These are phyloP conservation scores for Dasypogon diadema DNA, from an alignment of 2,888 invertebrate genomes.

Conservation along the genomic window DNA sequence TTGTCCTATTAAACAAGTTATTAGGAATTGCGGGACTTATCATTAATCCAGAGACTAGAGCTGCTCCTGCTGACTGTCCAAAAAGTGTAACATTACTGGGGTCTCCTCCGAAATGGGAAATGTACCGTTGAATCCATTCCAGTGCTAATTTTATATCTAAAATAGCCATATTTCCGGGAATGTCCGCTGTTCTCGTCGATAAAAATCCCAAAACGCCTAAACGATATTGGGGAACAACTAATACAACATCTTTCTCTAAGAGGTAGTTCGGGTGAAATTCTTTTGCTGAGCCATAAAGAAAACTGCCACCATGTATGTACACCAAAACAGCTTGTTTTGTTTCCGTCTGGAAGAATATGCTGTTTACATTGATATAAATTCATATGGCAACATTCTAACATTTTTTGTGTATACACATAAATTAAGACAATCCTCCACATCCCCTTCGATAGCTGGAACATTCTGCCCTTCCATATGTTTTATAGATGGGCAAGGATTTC, in stretches of 20 bases:
- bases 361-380: no score
- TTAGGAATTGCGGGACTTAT: conserved; percentile 66
- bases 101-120: conserved; percentile 70
- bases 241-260: conserved; percentile 69
- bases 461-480: conserved; percentile 56
- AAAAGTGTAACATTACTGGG: conserved; percentile 69
- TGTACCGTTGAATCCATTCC: conserved; percentile 71
- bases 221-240: conserved; percentile 70
- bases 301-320: conserved; percentile 69
- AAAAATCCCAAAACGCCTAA: conserved; percentile 71
- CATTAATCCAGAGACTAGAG: conserved; percentile 68
- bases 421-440: conserved; percentile 67
- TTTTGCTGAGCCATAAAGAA: conserved; percentile 65
- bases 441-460: conserved; percentile 29
- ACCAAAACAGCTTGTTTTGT: conserved; percentile 67
- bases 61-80: conserved; percentile 72
- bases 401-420: conserved; percentile 66
- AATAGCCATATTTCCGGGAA: conserved; percentile 72
- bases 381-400: conserved; percentile 58
- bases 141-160: conserved; percentile 70
- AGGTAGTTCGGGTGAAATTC: conserved; percentile 67
- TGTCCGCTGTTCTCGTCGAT: conserved; percentile 68
- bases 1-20: conserved; percentile 69
- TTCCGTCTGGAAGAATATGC: not conserved
- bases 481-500: conserved; percentile 63